Evolutionary conservation across 2,888 invertebrate species (phyloP).

Genomic region (Cataglyphis cursor): DNA sequence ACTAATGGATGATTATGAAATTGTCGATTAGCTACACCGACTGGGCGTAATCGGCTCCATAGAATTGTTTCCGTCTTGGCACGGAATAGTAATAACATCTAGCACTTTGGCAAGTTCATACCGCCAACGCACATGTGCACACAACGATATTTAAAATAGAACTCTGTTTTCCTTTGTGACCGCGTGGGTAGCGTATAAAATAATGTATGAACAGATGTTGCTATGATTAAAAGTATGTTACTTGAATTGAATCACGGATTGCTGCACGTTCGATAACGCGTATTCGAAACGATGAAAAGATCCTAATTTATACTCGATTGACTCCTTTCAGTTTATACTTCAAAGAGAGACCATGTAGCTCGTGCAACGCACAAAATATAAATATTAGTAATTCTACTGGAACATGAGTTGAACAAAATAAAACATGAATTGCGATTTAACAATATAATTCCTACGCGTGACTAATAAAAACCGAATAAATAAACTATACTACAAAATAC

Average conservation of each 20-base stretch:
- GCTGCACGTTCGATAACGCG: constrained; percentile 20
- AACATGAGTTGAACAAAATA: neutral
- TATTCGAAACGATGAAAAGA: constrained; percentile 15
- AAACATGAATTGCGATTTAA: constrained; percentile 27
- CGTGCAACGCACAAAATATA: constrained; percentile 21
- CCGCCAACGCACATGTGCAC: neutral
- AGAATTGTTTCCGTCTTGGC: constrained; percentile 63
- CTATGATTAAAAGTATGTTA: constrained; percentile 30
- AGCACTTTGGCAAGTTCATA: constrained; percentile 59
- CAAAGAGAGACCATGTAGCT: neutral
- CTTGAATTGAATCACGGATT: constrained; percentile 21
- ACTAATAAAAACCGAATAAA: neutral
- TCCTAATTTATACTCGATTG: constrained; percentile 33
- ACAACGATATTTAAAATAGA: constrained; percentile 31
- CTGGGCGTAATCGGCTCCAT: constrained; percentile 55
- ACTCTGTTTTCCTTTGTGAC: neutral
- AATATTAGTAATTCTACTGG: constrained; percentile 6
- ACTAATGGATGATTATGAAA: constrained; percentile 52
- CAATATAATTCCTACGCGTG: neutral
- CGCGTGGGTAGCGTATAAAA: neutral
- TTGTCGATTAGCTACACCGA: constrained; percentile 62
- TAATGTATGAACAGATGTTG: constrained; percentile 10
- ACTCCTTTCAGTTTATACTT: constrained; percentile 16
- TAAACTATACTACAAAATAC: neutral
- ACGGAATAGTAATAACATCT: constrained; percentile 43